Percentiles rank a stretch among this genome's conserved stretches.
Evolutionary conservation across 2,113 vertebrate species (phyloP).

Genomic region (Campylorhamphus procurvoides): DNA sequence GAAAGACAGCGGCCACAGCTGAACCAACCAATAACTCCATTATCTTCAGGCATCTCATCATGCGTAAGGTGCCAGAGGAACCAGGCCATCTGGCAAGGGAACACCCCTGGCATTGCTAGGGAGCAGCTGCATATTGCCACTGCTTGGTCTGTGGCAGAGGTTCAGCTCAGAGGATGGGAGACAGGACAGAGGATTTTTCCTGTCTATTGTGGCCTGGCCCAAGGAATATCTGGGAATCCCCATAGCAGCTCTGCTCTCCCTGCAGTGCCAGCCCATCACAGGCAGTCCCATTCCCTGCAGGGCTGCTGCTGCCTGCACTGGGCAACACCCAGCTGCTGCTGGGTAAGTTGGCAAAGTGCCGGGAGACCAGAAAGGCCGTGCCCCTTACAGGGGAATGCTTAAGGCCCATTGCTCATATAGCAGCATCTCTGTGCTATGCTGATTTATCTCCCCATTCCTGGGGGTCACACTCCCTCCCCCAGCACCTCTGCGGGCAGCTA

Average conservation of each 20-base stretch:
- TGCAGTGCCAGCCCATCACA: neutral
- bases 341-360: neutral
- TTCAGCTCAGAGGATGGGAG: neutral
- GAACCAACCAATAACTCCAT: neutral
- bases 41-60: neutral
- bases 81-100: neutral
- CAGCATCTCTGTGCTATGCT: neutral
- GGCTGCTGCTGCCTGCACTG: neutral
- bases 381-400: neutral
- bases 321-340: neutral
- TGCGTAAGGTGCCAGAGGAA: neutral
- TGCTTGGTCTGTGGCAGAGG: neutral
- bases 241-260: neutral
- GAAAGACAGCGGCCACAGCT: neutral
- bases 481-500: neutral
- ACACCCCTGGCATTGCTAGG: neutral
- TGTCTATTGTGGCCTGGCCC: neutral
- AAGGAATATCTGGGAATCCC: neutral
- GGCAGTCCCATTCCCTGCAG: neutral
- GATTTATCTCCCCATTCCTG: neutral
- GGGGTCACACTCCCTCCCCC: neutral
- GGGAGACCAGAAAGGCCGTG: neutral
- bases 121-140: fast-evolving
- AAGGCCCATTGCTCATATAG: neutral
- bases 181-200: neutral